Evolutionary conservation across 2,797 vertebrate genomes (phyloP).

Genomic region (Denticeps clupeoides): DNA sequence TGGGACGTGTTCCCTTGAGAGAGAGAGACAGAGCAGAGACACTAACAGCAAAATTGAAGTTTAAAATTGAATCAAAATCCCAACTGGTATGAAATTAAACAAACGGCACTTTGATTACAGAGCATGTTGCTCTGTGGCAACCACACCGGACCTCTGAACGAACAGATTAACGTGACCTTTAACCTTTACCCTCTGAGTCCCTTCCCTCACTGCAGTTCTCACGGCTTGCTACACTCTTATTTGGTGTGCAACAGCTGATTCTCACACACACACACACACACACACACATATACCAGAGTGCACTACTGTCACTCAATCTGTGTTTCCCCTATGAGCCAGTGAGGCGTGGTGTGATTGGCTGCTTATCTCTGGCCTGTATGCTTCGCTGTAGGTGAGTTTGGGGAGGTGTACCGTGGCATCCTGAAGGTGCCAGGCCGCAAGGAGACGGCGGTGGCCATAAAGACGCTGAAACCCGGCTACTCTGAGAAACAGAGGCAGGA

Average conservation of each 20-base stretch:
- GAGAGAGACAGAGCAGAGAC: not conserved
- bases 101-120: too few species aligned
- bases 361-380: too few species aligned
- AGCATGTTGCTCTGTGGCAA: constrained; percentile 28
- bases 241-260: constrained; percentile 56
- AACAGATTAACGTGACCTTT: constrained; percentile 37
- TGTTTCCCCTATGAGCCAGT: too few species aligned
- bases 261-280: constrained; percentile 28
- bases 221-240: constrained; percentile 30
- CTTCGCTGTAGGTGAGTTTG: constrained; percentile 75
- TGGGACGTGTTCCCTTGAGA: constrained; percentile 41
- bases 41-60: constrained; percentile 18
- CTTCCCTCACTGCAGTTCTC: constrained; percentile 41
- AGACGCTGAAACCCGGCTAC: constrained; percentile 88
- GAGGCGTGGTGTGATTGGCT: constrained; percentile 4
- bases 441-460: constrained; percentile 82
- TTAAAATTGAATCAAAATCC: too few species aligned
- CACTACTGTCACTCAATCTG: constrained; percentile 19
- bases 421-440: constrained; percentile 72
- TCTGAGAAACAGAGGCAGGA: constrained; percentile 90
- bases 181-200: constrained; percentile 54
- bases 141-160: constrained; percentile 17
- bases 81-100: too few species aligned
- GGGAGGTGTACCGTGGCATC: constrained; percentile 85
- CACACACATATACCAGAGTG: constrained; percentile 16